Conservation (phyloP, 2,888 invertebrate genomes). For the Scaptomyza caliginosa region DNA sequence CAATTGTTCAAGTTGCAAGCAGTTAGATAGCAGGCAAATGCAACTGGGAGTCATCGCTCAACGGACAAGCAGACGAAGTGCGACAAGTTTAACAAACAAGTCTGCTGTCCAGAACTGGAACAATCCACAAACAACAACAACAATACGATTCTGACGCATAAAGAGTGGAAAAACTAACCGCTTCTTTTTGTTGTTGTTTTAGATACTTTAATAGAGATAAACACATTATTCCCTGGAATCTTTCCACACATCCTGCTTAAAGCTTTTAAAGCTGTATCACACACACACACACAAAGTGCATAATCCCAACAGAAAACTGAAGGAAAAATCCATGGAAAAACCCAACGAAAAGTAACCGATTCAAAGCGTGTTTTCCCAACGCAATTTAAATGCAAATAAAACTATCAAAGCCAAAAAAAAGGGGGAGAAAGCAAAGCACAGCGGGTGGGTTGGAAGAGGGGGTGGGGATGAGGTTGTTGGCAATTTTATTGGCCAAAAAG, state of each 20-base stretch:
- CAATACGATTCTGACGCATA: slow-evolving; percentile 42
- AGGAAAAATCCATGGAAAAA: slow-evolving; percentile 36
- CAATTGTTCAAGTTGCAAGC: slow-evolving; percentile 37
- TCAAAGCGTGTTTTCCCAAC: slow-evolving; percentile 50
- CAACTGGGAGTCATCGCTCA: slow-evolving; percentile 35
- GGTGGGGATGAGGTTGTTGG: slow-evolving; percentile 68
- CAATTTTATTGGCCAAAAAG: slow-evolving; percentile 70
- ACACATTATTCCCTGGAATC: too few relatives aligned
- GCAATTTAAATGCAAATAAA: slow-evolving; percentile 78
- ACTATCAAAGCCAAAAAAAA: slow-evolving; percentile 49
- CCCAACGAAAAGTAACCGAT: slow-evolving; percentile 40
- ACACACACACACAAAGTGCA: background rate
- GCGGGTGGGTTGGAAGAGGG: slow-evolving; percentile 47
- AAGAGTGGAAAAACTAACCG: background rate
- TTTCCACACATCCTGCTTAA: too few relatives aligned
- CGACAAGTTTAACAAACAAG: slow-evolving; percentile 76
- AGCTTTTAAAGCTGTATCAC: too few relatives aligned
- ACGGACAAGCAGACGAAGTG: slow-evolving; percentile 29
- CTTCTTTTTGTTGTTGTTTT: background rate
- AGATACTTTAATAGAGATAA: too few relatives aligned
- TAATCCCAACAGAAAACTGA: slow-evolving; percentile 43
- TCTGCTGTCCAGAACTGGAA: slow-evolving; percentile 75
- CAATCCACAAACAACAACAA: slow-evolving; percentile 38
- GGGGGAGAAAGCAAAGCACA: too few relatives aligned
- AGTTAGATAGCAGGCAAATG: slow-evolving; percentile 33